These are phyloP conservation scores for Himalopsyche japonica DNA, from an alignment of 2,888 invertebrate species.

Conservation along the genomic window DNA sequence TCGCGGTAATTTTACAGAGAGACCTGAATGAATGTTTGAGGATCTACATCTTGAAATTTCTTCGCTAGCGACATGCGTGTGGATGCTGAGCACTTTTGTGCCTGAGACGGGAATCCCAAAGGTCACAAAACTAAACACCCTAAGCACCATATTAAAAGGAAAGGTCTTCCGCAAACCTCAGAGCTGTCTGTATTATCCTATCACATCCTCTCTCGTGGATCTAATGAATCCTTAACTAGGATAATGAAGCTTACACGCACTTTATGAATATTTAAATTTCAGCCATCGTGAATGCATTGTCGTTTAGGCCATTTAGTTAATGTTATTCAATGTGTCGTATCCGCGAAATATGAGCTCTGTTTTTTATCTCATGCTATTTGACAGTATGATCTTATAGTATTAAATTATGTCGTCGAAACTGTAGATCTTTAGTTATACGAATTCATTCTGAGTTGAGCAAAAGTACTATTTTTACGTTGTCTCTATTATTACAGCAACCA, in stretches of 20 bases:
- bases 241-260: conserved; percentile 38
- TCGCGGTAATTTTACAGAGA: too few species aligned
- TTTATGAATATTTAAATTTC: conserved; percentile 36
- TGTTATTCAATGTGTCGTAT: not conserved
- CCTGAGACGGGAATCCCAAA: not conserved
- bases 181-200: conserved; percentile 14
- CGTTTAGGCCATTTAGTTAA: not conserved
- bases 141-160: conserved; percentile 18
- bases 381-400: too few species aligned
- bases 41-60: not conserved
- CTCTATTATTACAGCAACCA: too few species aligned
- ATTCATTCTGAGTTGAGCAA: too few species aligned
- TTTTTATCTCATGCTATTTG: too few species aligned
- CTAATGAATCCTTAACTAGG: conserved; percentile 37
- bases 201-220: not conserved
- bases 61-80: not conserved
- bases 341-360: not conserved
- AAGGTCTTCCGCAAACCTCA: conserved; percentile 11
- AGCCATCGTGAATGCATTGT: conserved; percentile 25
- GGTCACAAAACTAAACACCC: not conserved
- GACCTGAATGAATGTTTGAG: not conserved
- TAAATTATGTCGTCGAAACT: too few species aligned
- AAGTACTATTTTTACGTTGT: too few species aligned
- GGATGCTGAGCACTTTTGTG: not conserved
- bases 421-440: too few species aligned